These are phyloP conservation scores for Danio tinwini DNA, from an alignment of 2,797 vertebrate genomes.

Conservation along the genomic window DNA sequence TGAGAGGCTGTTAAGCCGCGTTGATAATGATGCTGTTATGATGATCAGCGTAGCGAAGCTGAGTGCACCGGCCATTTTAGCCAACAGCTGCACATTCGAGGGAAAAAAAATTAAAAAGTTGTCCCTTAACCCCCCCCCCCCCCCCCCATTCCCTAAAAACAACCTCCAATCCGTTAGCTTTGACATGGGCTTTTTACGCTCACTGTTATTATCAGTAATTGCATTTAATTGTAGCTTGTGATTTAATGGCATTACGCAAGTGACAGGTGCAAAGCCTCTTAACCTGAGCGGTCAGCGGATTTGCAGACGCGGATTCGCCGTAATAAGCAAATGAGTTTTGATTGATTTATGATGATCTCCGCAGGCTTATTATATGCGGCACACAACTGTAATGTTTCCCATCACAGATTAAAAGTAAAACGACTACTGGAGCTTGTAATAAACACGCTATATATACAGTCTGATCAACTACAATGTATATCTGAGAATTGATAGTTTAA, in stretches of 20 bases:
- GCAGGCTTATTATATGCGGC: conserved; percentile 21
- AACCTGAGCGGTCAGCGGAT: conserved; percentile 68
- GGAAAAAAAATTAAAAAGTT: conserved; percentile 27
- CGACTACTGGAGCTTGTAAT: neutral
- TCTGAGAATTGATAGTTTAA: too few species aligned
- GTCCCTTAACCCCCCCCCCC: conserved; percentile 28
- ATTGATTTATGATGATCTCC: conserved; percentile 41
- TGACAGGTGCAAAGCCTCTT: conserved; percentile 78
- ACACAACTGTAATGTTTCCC: conserved; percentile 14
- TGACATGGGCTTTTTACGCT: conserved; percentile 40
- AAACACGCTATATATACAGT: neutral
- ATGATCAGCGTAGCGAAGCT: conserved; percentile 29
- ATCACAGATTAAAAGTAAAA: conserved; percentile 26
- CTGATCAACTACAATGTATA: neutral
- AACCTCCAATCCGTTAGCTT: conserved; percentile 11
- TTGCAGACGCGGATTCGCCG: conserved; percentile 2
- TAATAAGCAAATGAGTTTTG: conserved; percentile 41
- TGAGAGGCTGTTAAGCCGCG: conserved; percentile 53
- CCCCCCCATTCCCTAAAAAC: conserved; percentile 30
- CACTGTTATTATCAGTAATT: conserved; percentile 70
- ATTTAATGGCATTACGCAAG: conserved; percentile 76
- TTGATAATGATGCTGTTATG: conserved; percentile 49
- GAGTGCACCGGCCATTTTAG: conserved; percentile 40
- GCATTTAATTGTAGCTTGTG: conserved; percentile 70
- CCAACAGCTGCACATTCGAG: conserved; percentile 58